Evolutionary conservation across 1,140 invertebrate species (phyloP).

Genomic region (Temnothorax curvispinosus): DNA sequence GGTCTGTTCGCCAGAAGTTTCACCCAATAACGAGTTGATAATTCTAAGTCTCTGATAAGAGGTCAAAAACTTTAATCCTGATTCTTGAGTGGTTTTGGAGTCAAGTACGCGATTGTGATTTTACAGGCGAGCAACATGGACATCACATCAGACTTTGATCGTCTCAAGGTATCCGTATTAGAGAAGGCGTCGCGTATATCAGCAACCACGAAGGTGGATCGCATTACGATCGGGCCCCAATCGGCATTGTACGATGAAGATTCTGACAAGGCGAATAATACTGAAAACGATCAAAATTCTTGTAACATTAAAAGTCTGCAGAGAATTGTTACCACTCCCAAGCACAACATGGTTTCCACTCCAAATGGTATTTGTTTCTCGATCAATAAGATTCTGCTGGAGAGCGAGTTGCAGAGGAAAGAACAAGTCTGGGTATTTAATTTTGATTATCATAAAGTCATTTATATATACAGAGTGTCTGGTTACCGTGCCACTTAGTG

Average conservation of each 20-base stretch:
- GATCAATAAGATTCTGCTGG: slow-evolving; percentile 79
- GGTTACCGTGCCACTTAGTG: no score
- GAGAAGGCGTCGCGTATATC: slow-evolving; percentile 80
- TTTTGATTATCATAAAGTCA: slow-evolving; percentile 11
- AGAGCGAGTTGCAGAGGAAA: slow-evolving; percentile 79
- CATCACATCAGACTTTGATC: slow-evolving; percentile 78
- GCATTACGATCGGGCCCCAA: slow-evolving; percentile 80
- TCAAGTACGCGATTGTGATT: not conserved
- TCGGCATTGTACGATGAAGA: slow-evolving; percentile 60
- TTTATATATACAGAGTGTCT: no score
- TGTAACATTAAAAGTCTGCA: slow-evolving; percentile 65
- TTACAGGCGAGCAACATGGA: slow-evolving; percentile 67
- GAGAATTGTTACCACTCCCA: slow-evolving; percentile 44
- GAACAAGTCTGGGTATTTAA: slow-evolving; percentile 77
- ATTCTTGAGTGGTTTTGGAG: not conserved
- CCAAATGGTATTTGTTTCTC: slow-evolving; percentile 80
- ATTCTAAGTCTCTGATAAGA: not conserved
- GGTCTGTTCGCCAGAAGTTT: not conserved
- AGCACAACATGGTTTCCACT: slow-evolving; percentile 68
- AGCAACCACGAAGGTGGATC: slow-evolving; percentile 64
- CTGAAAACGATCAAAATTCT: slow-evolving; percentile 73
- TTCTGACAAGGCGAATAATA: slow-evolving; percentile 58
- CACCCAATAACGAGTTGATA: not conserved
- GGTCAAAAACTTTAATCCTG: not conserved
- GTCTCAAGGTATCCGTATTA: slow-evolving; percentile 82